Evolutionary conservation across 2,888 invertebrate species (phyloP), one percentile per base, ranked within the genome.

Genomic region (Xanthorhoe designata): DNA sequence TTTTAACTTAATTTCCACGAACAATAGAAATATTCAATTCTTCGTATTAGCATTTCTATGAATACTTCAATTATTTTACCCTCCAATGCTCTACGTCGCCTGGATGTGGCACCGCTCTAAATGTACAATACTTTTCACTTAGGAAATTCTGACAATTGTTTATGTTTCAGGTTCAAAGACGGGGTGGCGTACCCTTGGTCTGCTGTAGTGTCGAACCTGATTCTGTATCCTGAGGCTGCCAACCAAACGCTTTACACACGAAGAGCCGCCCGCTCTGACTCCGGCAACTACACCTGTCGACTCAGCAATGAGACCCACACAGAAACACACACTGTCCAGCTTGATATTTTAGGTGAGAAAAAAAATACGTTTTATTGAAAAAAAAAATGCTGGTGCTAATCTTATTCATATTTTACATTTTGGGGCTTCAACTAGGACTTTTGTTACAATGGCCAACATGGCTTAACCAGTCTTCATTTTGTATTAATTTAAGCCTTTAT

Each of bases 231-330:
- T 0, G 96, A 96, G 87, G 96, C 96, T 59, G 96, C 95, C 67
- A 97, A 97, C 89, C 97, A 97, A 89, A 97, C 97, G 58, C 94
- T 97, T 77, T 96, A 96, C 91, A 95, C 96, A 29, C 94, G 95
- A 74, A 91, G 92, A 49, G 95, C 96, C 29, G 94, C 94, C 45
- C 91, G 94, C 55, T 94, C 94, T 6, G 97, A 97, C 86, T 94
- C 95, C 45, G 97, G 97, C 64, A 95, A 95, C 87, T 97, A 97
- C 88, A 96, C 96, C 54, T 97, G 97, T 82, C 93, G 95, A 18
- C 93, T 96, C 72, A 94, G 95, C 83, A 96, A 97, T 84, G 96
- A 96, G 78, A 96, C 96, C 0, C 94, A 95, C 78, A 92, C 94
- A 70, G 91, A 94, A 73, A 93, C 94, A 50, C 96, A 96, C 81